Base-by-base conservation (phyloP, 2,888 invertebrate genomes). In the Pammene fasciana region DNA sequence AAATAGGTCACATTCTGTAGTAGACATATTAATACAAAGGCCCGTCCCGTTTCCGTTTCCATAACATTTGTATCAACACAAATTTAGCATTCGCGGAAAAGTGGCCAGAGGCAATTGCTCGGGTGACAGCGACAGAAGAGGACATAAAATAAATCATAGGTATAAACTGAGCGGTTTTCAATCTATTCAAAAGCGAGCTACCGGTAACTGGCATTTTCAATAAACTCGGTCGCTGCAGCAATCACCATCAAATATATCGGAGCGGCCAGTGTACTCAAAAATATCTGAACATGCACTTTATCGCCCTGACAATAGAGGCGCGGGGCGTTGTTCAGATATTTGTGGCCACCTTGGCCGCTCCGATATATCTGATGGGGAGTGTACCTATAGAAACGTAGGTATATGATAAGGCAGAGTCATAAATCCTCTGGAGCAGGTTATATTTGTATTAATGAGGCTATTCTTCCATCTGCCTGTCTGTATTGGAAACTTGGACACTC, bases 401-500 rank as follows among this genome's bases (percentile, higher is more conserved):
- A 26, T 55, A 41, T 46, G 55, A 38, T 55, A 16, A 41, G 18
- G 18, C 18, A 54, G 48, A 9, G 48, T 61, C 62, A 43, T 62
- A 62, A 56, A 55, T 34, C 34, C n/a, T 54, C 34, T 43, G 18
- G 62, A 62, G 38, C 55, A 62, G 68, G 56, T 68, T 55, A 56
- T 62, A 62, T 61, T 68, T 56, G 38, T 18, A n/a, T n/a, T n/a
- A n/a, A 57, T 36, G 50, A 34, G 46, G 48, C 38, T 26, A 48
- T 45, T 34, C 10, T 65, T 36, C 45, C 5, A 50, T 16, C 16
- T 34, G 59, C 26, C 59, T 52, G 50, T 26, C 38, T 59, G 26
- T 46, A 45, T 61, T 41, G 36, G 36, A 54, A 46, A 26, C 45
- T 41, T 45, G 61, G 18, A 54, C 46, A 54, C 14, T 45, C n/a